phyloP scores from a whole-genome alignment of 2,797 vertebrate species.

The Adrianichthys oophorus region DNA sequence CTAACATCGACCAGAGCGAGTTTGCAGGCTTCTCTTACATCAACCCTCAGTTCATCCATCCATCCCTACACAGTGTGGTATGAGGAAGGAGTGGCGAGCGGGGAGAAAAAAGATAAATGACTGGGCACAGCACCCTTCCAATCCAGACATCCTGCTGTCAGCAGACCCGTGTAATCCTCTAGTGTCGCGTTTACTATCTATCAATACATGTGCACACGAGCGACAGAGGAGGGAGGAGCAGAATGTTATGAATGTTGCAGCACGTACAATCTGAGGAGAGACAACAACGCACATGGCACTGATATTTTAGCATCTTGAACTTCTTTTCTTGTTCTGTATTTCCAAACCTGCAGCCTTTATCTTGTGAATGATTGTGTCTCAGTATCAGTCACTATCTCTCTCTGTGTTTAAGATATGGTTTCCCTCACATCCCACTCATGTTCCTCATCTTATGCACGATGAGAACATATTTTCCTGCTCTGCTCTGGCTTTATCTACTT shows the following conservation, averaged over 20 bases:
- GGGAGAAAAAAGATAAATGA: slow-evolving; percentile 35
- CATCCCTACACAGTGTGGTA: slow-evolving; percentile 84
- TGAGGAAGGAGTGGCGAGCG: slow-evolving; percentile 70
- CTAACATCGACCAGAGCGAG: slow-evolving; percentile 98
- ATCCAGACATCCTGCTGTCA: slow-evolving; percentile 32
- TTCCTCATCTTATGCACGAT: slow-evolving; percentile 44
- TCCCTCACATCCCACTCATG: slow-evolving; percentile 15
- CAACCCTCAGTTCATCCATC: slow-evolving; percentile 91
- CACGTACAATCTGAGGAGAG: slow-evolving; percentile 9
- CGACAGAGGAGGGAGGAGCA: slow-evolving; percentile 21
- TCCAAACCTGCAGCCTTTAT: slow-evolving; percentile 36
- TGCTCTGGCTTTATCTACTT: slow-evolving; percentile 55
- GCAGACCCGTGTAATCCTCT: slow-evolving; percentile 38
- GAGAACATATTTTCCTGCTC: slow-evolving; percentile 55
- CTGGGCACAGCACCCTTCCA: slow-evolving; percentile 46
- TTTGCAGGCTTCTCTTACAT: slow-evolving; percentile 96
- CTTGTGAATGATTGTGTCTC: slow-evolving; percentile 44
- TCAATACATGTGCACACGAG: slow-evolving; percentile 27
- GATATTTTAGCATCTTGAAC: slow-evolving; percentile 34
- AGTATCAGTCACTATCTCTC: slow-evolving; percentile 35
- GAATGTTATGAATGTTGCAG: slow-evolving; percentile 21
- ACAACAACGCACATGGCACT: slow-evolving; percentile 17
- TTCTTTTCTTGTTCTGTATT: slow-evolving; percentile 20
- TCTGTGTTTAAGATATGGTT: slow-evolving; percentile 32
- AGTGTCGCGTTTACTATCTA: slow-evolving; percentile 44